Percentiles rank a stretch among this genome's conserved stretches.
phyloP scores from a whole-genome alignment of 2,797 vertebrate genomes.

The Neopelma chrysocephalum region DNA sequence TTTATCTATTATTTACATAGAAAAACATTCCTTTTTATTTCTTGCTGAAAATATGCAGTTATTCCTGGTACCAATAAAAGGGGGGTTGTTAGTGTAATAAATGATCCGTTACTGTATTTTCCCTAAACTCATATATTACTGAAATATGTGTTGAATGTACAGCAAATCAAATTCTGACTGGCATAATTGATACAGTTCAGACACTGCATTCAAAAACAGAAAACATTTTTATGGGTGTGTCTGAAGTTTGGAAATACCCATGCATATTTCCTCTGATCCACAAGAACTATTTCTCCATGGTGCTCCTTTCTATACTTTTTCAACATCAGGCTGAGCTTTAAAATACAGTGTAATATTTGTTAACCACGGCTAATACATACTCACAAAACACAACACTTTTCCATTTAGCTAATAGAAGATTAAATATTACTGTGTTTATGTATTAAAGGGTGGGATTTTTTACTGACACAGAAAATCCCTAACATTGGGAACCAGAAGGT shows the following conservation, averaged over 20 bases:
- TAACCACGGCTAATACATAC: background rate
- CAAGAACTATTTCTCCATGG: background rate
- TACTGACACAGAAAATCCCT: background rate
- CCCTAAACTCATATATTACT: background rate
- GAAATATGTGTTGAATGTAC: background rate
- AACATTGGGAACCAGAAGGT: background rate
- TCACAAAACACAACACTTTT: background rate
- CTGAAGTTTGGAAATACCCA: background rate
- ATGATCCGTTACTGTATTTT: conserved; percentile 26
- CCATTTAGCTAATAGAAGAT: background rate
- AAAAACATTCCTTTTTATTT: conserved; percentile 49
- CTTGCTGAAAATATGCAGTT: conserved; percentile 58
- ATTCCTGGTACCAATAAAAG: conserved; percentile 70
- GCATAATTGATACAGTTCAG: background rate
- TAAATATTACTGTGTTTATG: background rate
- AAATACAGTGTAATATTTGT: background rate
- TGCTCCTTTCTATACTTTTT: background rate
- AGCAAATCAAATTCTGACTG: background rate
- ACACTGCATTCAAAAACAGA: background rate
- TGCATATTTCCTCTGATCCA: background rate
- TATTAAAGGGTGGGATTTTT: background rate
- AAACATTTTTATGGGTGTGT: background rate
- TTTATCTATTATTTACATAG: conserved; percentile 79
- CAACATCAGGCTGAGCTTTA: background rate
- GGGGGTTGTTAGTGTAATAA: conserved; percentile 18